Evolutionary conservation across 2,888 invertebrate genomes (phyloP), one percentile per base, ranked within the genome.

Genomic region (Hermaeophaga mercurialis): DNA sequence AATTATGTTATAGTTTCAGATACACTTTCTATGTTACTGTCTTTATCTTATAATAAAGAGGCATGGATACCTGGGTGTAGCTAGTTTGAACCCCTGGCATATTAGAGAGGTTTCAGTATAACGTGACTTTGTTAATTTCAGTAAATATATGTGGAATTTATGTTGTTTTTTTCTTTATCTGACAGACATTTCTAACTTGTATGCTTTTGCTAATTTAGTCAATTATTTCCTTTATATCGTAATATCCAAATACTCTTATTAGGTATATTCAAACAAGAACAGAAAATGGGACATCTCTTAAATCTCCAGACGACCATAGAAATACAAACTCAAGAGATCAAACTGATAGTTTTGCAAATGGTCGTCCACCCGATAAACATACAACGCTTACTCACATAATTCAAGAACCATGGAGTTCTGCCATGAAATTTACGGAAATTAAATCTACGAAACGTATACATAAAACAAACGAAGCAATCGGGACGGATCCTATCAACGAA

Each of bases 371-470:
- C 18, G 77, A 78, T 61, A 75, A 75, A 65, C 84, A 81, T 67
- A 79, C 83, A 36, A 81, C 83, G 12, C 81, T 81, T 66, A 84
- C 84, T 28, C 80, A 80, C 44, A 80, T 84, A 66, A 78, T 80
- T 15, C 76, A 76, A 57, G 75, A 75, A 62, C 70, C 68, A 48
- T 75, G 73, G 72, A 82, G 84, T 65, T 82, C 82, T 73, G 85
- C 85, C 54, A 86, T 90, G 82, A 85, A 83, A 72, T 86, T 84
- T 74, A 85, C 81, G 66, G 86, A 86, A 79, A 86, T 88, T 66
- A 87, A 86, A 73, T 91, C 86, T 75, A 83, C 89, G 54, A 90
- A 89, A 77, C 82, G 90, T 62, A 82, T 87, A 54, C 86, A 89
- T 73, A 85, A 85, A 75, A 83, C 85, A 72, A 85, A 87, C 70